Evolutionary conservation across 2,888 invertebrate genomes (phyloP), one percentile per base, ranked within the genome.

Genomic region (Furcula furcula): DNA sequence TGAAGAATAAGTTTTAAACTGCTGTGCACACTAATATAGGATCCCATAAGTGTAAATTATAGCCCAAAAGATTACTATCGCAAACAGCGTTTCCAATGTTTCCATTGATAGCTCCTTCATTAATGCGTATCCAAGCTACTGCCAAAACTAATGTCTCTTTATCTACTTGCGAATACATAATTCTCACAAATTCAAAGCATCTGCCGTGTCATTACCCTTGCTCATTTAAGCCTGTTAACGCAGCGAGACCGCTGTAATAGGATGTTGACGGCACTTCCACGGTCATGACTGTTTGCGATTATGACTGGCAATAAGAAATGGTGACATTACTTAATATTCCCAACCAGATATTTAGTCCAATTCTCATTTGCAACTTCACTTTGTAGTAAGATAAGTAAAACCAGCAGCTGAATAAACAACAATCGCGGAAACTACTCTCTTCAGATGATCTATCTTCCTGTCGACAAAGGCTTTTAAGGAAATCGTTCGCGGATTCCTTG

Each of bases 191-290:
- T 77, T 77, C 68, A 64, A 74, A 71, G 66, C 86, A 86, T 80
- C 84, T 85, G 83, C 72, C 77, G 62, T 78, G 86, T 86, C 87
- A 81, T 87, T 87, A 86, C 72, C 78, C 85, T 65, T 65, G 56
- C 66, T 76, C 76, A 77, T 84, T 84, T 81, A 74, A 79, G 81
- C 81, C 76, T 77, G 83, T 86, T 87, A 87, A 82, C 75, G 71
- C 62, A 59, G 65, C 65, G 65, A 69, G 71, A 72, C 76, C 71
- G 71, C 58, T 65, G 66, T 84, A 77, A 84, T 79, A 73, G 72
- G 60, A 63, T 65, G 70, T 72, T 67, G 74, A 68, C 73, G 69
- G 65, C 70, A 60, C 76, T 76, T 71, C 75, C 67, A 67, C 65
- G 71, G 72, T 65, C 76, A 75, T 76, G 75, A 76, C 66, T 68